Evolutionary conservation across 2,113 vertebrate species (phyloP).

Genomic region (Trichechus manatus): DNA sequence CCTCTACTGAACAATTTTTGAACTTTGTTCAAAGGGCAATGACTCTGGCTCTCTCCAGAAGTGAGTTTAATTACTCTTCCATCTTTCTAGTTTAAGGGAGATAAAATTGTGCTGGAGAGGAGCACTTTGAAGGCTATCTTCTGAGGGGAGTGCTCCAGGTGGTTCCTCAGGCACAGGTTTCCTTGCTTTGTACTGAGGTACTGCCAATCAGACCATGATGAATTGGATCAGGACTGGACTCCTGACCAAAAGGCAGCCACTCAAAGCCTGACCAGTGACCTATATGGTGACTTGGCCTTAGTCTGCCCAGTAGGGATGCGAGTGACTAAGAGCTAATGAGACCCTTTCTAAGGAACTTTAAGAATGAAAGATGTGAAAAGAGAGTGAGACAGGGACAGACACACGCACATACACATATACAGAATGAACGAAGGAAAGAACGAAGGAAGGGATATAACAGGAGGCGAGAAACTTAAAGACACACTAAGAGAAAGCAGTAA

Average conservation of each 20-base stretch:
- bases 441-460: not conserved
- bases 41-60: not conserved
- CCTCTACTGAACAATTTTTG: not conserved
- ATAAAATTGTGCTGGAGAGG: not conserved
- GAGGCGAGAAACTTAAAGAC: not conserved
- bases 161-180: not conserved
- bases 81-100: not conserved
- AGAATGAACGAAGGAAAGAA: not conserved
- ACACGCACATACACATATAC: not conserved
- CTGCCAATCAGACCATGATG: not conserved
- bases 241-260: not conserved
- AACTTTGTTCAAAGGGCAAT: not conserved
- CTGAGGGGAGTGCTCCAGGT: not conserved
- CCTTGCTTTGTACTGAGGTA: not conserved
- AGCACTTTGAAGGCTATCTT: not conserved
- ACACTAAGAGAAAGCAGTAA: not conserved
- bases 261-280: not conserved
- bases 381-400: not conserved
- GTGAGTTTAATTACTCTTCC: not conserved
- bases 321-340: not conserved
- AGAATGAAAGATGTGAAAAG: not conserved
- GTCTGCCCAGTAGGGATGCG: not conserved
- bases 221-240: not conserved
- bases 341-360: not conserved
- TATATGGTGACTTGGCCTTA: not conserved